A percentile compares a stretch with the other conserved stretches of the same genome.
phyloP scores from a whole-genome alignment of 2,113 vertebrate species.

The Fulica atra region DNA sequence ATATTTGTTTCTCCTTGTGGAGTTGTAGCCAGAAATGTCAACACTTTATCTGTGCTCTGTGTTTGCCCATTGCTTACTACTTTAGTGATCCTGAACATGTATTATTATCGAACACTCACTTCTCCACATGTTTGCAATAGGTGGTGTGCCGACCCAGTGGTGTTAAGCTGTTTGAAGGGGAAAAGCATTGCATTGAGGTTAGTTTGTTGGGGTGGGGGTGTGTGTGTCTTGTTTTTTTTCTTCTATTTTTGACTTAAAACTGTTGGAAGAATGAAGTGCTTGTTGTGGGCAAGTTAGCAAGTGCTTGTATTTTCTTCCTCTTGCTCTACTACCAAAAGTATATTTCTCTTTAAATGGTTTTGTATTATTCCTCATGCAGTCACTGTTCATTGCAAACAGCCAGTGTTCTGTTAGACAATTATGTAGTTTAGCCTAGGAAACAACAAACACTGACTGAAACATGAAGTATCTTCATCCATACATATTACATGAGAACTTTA shows the following conservation, averaged over 20 bases:
- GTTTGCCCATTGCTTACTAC: background rate
- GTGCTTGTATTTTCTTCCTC: background rate
- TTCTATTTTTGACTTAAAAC: background rate
- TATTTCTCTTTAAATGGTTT: background rate
- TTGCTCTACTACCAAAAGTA: background rate
- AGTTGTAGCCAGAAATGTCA: background rate
- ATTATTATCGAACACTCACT: background rate
- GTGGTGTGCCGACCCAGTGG: constrained; percentile 86
- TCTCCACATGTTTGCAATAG: constrained; percentile 65
- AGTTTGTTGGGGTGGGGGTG: background rate
- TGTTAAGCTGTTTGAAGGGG: constrained; percentile 82
- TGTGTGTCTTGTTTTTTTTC: background rate
- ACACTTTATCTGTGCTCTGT: background rate
- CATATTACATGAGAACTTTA: background rate
- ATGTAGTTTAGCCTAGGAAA: background rate
- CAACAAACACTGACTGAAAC: background rate
- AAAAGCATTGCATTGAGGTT: constrained; percentile 84
- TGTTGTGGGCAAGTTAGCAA: background rate
- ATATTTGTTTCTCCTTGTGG: background rate
- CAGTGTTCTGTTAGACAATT: background rate
- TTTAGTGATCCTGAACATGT: background rate
- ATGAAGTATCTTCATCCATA: background rate
- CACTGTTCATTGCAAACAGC: background rate
- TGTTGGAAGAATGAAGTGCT: background rate
- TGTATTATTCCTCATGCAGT: background rate